These are phyloP conservation scores for Patagioenas fasciata DNA, from an alignment of 2,113 vertebrate species.

Conservation along the genomic window DNA sequence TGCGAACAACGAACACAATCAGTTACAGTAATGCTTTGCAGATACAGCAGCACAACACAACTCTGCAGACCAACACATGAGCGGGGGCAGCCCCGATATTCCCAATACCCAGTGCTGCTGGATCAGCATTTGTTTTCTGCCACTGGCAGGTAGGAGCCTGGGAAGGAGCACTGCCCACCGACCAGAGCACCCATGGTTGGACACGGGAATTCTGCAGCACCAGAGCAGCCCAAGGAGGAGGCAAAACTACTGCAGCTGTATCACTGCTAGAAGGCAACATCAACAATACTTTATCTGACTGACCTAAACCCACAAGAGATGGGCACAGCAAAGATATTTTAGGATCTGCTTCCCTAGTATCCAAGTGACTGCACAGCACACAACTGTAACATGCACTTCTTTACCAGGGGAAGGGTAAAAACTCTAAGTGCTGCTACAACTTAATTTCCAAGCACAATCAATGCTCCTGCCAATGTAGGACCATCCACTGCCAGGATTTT, in stretches of 20 bases:
- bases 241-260: not conserved
- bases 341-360: no score
- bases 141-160: not conserved
- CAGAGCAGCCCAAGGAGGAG: not conserved
- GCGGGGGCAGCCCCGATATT: not conserved
- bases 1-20: not conserved
- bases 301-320: not conserved
- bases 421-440: not conserved
- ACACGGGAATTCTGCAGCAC: not conserved
- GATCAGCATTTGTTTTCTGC: not conserved
- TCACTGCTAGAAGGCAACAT: not conserved
- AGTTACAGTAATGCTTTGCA: not conserved
- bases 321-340: not conserved
- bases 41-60: not conserved
- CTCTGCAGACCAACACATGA: not conserved
- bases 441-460: not conserved
- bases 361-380: not conserved
- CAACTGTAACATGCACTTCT: not conserved
- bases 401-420: not conserved
- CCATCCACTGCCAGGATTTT: not conserved
- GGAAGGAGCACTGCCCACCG: rapidly evolving
- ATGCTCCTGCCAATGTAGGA: not conserved
- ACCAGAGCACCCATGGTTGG: rapidly evolving
- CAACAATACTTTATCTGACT: not conserved
- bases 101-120: not conserved